Conservation (phyloP, 1,140 invertebrate species). For the Leptestheria dahalacensis region DNA sequence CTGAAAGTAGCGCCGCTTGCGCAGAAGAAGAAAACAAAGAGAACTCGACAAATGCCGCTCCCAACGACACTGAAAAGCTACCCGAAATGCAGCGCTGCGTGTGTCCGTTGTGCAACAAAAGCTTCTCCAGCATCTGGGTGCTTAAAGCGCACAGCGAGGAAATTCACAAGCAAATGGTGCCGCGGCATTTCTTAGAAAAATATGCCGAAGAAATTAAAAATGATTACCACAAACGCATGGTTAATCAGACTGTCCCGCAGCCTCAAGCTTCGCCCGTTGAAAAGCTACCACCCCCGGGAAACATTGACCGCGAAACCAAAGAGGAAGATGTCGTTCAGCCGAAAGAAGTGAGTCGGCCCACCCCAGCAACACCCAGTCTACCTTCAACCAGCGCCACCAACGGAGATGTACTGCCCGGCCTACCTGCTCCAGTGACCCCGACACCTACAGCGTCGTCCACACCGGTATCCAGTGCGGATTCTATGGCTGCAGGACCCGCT, state of each 20-base stretch:
- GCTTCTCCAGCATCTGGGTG: constrained; percentile 89
- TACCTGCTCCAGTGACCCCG: constrained; percentile 37
- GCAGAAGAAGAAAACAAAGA: constrained; percentile 5
- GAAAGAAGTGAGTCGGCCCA: not conserved
- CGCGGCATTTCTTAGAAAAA: constrained; percentile 72
- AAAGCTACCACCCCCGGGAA: constrained; percentile 6
- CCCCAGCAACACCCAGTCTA: constrained; percentile 39
- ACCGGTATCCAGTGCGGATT: constrained; percentile 38
- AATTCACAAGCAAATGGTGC: constrained; percentile 79
- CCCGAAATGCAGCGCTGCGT: constrained; percentile 52
- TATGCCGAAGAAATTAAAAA: constrained; percentile 79
- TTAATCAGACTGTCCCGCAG: constrained; percentile 29
- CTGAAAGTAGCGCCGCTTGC: not conserved
- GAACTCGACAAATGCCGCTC: constrained; percentile 13
- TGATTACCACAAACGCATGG: constrained; percentile 65
- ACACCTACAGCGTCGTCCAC: constrained; percentile 41
- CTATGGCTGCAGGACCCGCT: constrained; percentile 19
- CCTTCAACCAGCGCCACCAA: constrained; percentile 28
- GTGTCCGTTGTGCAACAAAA: constrained; percentile 82
- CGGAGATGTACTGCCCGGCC: constrained; percentile 23
- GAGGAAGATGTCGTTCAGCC: not conserved
- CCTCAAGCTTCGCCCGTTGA: constrained; percentile 6
- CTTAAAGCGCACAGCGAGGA: constrained; percentile 90
- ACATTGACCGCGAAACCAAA: not conserved
- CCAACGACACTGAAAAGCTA: constrained; percentile 38